phyloP scores from a whole-genome alignment of 2,797 vertebrate species.

The Aselliscus stoliczkanus region DNA sequence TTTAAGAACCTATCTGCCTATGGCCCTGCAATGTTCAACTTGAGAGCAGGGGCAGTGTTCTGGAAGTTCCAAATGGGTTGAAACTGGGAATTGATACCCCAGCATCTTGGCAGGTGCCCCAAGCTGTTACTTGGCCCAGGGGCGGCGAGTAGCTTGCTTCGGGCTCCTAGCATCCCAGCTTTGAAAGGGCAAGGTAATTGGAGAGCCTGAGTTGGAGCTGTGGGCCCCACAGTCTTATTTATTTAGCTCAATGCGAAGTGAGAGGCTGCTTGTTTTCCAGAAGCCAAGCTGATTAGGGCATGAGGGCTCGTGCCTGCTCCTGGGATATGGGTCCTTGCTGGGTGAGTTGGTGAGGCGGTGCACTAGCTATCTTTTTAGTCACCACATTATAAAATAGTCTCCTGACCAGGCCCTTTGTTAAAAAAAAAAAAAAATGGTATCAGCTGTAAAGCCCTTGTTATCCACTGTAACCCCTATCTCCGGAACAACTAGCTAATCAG shows the following conservation, averaged over 20 bases:
- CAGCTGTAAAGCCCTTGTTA: neutral
- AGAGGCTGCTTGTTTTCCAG: constrained; percentile 13
- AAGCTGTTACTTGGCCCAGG: neutral
- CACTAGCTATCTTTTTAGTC: neutral
- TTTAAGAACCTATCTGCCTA: neutral
- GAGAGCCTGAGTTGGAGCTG: constrained; percentile 4
- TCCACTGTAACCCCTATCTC: neutral
- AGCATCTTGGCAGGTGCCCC: neutral
- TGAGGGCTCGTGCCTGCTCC: neutral
- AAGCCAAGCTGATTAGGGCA: neutral
- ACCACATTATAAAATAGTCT: neutral
- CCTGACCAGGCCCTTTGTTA: neutral
- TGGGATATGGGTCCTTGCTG: constrained; percentile 19
- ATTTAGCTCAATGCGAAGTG: neutral
- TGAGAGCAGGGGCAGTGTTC: neutral
- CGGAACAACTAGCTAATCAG: neutral
- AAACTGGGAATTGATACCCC: neutral
- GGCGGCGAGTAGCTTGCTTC: neutral
- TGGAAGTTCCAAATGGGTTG: neutral
- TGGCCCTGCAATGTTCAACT: neutral
- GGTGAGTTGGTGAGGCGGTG: constrained; percentile 28
- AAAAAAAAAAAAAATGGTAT: neutral
- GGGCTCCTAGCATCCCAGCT: neutral
- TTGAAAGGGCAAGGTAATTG: constrained; percentile 57
- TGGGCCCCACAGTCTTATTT: constrained; percentile 9